These are phyloP conservation scores for Eustalomyia histrio DNA, from an alignment of 2,888 invertebrate species.

Conservation along the genomic window DNA sequence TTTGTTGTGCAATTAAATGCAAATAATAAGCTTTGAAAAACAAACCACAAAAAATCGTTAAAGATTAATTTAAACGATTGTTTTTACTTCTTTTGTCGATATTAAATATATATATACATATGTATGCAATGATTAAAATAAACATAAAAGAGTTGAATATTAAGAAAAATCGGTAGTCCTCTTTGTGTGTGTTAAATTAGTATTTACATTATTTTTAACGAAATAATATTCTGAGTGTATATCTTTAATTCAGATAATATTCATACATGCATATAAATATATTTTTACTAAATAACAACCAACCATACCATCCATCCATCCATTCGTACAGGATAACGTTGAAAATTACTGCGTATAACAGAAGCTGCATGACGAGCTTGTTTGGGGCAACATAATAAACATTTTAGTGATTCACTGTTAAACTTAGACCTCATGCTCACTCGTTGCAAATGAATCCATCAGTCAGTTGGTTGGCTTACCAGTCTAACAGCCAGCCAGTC, in stretches of 20 bases:
- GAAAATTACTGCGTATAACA: slow-evolving; percentile 80
- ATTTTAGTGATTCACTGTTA: slow-evolving; percentile 7
- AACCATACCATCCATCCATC: slow-evolving; percentile 2
- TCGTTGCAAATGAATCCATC: slow-evolving; percentile 40
- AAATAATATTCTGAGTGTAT: too few species aligned
- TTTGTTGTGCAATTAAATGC: too few species aligned
- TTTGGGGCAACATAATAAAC: slow-evolving; percentile 60
- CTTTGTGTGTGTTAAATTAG: too few species aligned
- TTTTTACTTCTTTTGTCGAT: too few species aligned
- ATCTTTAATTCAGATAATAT: slow-evolving; percentile 28
- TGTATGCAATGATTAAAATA: too few species aligned
- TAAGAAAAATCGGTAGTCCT: too few species aligned
- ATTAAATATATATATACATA: too few species aligned
- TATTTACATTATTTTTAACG: too few species aligned
- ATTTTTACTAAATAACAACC: background rate
- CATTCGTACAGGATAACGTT: slow-evolving; percentile 67
- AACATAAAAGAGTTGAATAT: too few species aligned
- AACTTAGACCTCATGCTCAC: slow-evolving; percentile 32
- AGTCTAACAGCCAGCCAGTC: slow-evolving; percentile 6
- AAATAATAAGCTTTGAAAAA: too few species aligned
- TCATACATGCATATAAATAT: slow-evolving; percentile 43
- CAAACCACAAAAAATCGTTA: too few species aligned
- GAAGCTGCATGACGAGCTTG: slow-evolving; percentile 76
- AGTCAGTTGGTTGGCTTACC: background rate
- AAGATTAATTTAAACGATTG: too few species aligned